These are phyloP conservation scores for Magallana nippona DNA, from an alignment of 2,888 invertebrate genomes.

Conservation along the genomic window DNA sequence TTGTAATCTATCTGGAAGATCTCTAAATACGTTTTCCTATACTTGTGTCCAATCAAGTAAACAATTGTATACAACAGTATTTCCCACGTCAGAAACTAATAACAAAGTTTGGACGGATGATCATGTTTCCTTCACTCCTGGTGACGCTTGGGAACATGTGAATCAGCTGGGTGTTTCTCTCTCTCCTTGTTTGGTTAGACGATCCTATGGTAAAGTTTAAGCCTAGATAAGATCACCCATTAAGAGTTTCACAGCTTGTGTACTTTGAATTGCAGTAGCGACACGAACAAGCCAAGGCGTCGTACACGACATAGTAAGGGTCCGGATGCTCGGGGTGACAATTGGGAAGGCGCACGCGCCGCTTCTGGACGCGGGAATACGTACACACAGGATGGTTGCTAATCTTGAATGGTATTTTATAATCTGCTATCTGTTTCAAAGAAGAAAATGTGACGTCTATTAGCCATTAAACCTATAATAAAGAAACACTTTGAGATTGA, in stretches of 20 bases:
- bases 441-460: conserved; percentile 15
- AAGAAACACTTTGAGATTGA: background rate
- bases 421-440: conserved; percentile 88
- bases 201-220: background rate
- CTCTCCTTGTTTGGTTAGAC: background rate
- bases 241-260: conserved; percentile 85
- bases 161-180: conserved; percentile 13
- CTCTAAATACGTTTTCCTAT: background rate
- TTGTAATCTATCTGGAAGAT: background rate
- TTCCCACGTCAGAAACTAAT: conserved; percentile 13
- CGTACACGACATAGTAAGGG: conserved; percentile 87
- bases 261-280: conserved; percentile 85
- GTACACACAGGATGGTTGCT: conserved; percentile 92
- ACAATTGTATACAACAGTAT: background rate
- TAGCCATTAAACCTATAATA: background rate
- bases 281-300: conserved; percentile 89
- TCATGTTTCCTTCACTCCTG: conserved; percentile 5
- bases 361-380: conserved; percentile 86
- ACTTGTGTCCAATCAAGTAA: background rate
- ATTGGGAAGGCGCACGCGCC: conserved; percentile 85
- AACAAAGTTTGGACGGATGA: conserved; percentile 20
- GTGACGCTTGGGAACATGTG: background rate
- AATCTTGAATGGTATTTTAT: conserved; percentile 92
- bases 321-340: conserved; percentile 89
- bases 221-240: conserved; percentile 59